Evolutionary conservation across 1,140 invertebrate genomes (phyloP).

Genomic region (Ericerus pela): DNA sequence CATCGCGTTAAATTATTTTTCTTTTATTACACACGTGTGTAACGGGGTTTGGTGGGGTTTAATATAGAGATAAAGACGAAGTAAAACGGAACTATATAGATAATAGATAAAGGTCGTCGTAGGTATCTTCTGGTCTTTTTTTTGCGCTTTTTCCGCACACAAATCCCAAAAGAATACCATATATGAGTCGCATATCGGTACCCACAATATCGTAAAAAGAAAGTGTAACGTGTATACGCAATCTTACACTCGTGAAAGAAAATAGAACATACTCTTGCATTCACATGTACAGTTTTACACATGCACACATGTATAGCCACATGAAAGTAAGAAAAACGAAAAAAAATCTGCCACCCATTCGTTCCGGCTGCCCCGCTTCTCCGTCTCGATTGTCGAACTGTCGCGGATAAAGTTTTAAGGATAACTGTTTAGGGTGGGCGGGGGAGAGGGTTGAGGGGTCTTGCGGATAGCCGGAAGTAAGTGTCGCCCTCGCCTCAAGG

Average conservation of each 20-base stretch:
- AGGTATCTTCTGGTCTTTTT: slow-evolving; percentile 5
- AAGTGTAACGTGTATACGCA: background rate
- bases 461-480: slow-evolving; percentile 10
- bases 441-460: too few species aligned
- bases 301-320: too few species aligned
- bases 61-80: slow-evolving; percentile 2
- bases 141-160: background rate
- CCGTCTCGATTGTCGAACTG: background rate
- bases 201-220: slow-evolving; percentile 8
- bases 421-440: background rate
- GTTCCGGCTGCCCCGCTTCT: background rate
- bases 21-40: slow-evolving; percentile 3
- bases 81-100: slow-evolving; percentile 8
- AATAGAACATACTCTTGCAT: too few species aligned
- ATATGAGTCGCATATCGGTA: slow-evolving; percentile 8
- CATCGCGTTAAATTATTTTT: background rate
- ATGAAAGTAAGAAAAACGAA: too few species aligned
- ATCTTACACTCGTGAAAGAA: background rate
- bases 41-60: slow-evolving; percentile 6
- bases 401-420: slow-evolving; percentile 2
- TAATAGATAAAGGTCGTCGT: slow-evolving; percentile 11
- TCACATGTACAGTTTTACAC: too few species aligned
- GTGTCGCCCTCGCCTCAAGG: slow-evolving; percentile 9
- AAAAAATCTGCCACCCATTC: background rate
- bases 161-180: slow-evolving; percentile 8